Evolutionary conservation across 1,140 invertebrate species (phyloP).

Genomic region (Portunus trituberculatus): DNA sequence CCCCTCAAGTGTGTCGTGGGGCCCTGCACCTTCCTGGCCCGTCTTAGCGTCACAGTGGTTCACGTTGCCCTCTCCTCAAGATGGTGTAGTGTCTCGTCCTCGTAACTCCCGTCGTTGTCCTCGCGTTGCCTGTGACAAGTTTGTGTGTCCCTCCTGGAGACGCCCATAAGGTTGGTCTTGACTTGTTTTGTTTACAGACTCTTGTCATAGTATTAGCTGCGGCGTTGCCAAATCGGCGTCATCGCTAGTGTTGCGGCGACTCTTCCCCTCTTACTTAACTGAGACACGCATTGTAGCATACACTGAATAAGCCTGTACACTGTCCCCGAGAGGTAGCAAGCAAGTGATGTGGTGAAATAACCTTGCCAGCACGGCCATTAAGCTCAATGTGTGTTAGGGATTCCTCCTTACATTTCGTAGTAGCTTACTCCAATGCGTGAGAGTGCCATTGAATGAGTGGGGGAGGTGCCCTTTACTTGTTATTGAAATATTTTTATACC

Average conservation of each 20-base stretch:
- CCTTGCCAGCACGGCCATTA: conserved; percentile 25
- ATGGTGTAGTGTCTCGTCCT: conserved; percentile 25
- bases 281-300: background rate
- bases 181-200: conserved; percentile 73
- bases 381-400: conserved; percentile 61
- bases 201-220: conserved; percentile 75
- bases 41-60: conserved; percentile 52
- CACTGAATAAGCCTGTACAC: background rate
- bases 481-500: conserved; percentile 10
- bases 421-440: conserved; percentile 76
- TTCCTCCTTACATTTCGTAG: conserved; percentile 76
- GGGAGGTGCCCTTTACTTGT: conserved; percentile 46
- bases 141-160: conserved; percentile 31
- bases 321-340: background rate
- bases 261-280: conserved; percentile 21
- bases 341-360: background rate
- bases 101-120: background rate
- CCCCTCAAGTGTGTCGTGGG: conserved; percentile 52
- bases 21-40: conserved; percentile 39
- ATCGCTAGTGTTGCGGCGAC: conserved; percentile 61
- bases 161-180: conserved; percentile 67
- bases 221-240: conserved; percentile 71
- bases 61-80: conserved; percentile 43
- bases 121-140: background rate
- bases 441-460: conserved; percentile 72